Percentiles rank a stretch among this genome's conserved stretches.
Evolutionary conservation across 2,797 vertebrate genomes (phyloP).

Genomic region (Acrossocheilus fasciatus): DNA sequence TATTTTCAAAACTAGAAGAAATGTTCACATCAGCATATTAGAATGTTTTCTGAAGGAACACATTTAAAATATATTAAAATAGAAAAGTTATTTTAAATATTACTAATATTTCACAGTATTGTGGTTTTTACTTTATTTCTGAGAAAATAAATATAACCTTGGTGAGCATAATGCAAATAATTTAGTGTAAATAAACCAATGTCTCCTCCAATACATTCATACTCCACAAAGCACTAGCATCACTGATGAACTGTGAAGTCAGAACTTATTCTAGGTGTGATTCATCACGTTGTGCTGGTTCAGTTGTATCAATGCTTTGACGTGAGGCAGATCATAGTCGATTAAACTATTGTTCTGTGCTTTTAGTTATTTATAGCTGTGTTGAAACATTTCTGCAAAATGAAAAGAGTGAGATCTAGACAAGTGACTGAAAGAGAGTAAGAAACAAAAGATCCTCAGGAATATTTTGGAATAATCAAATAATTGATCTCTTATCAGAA

Average conservation of each 20-base stretch:
- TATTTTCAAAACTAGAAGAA: background rate
- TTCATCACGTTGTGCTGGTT: background rate
- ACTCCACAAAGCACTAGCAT: background rate
- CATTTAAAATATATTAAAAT: background rate
- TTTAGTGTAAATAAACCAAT: background rate
- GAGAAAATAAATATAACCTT: background rate
- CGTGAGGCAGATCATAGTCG: background rate
- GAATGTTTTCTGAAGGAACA: background rate
- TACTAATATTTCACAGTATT: background rate
- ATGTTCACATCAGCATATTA: background rate
- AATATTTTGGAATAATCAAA: slow-evolving; percentile 40
- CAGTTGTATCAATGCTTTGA: too few species aligned
- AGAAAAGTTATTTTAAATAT: background rate
- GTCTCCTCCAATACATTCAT: background rate
- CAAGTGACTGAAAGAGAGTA: background rate
- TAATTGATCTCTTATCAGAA: slow-evolving; percentile 50
- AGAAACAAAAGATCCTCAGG: slow-evolving; percentile 33
- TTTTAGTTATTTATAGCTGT: background rate
- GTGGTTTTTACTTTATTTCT: background rate
- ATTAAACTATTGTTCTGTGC: background rate
- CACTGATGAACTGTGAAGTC: background rate
- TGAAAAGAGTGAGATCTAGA: slow-evolving; percentile 18
- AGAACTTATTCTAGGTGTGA: background rate
- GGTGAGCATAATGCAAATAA: too few species aligned
- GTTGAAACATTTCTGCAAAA: background rate